phyloP scores from a whole-genome alignment of 2,888 invertebrate genomes.

The Tridacna gigas region DNA sequence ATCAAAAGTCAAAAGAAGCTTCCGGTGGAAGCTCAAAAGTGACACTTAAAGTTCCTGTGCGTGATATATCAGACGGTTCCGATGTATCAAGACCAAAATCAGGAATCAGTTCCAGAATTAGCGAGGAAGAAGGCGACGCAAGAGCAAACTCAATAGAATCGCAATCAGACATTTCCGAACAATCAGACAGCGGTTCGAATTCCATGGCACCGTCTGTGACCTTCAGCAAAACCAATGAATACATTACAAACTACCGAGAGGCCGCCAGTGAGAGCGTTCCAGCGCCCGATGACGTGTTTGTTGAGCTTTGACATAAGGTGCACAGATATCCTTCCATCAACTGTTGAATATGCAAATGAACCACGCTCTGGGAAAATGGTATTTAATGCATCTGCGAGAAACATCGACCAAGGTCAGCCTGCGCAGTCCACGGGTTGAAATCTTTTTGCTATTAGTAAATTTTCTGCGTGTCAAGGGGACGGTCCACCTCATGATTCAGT shows the following conservation, averaged over 20 bases:
- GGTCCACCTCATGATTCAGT: too few relatives aligned
- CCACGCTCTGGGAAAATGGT: too few relatives aligned
- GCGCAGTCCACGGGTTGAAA: too few relatives aligned
- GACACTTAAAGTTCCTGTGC: conserved; percentile 16
- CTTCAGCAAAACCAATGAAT: conserved; percentile 57
- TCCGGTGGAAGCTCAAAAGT: conserved; percentile 1
- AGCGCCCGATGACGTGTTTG: conserved; percentile 58
- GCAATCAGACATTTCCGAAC: conserved; percentile 52
- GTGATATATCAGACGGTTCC: conserved; percentile 24
- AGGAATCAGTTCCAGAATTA: conserved; percentile 46
- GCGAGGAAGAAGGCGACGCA: conserved; percentile 56
- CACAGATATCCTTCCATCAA: background rate
- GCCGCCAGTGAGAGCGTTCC: conserved; percentile 48
- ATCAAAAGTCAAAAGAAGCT: conserved; percentile 17
- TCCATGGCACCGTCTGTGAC: conserved; percentile 55
- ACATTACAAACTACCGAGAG: conserved; percentile 49
- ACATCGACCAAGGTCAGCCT: too few relatives aligned
- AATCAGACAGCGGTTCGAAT: conserved; percentile 48
- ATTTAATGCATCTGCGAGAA: too few relatives aligned
- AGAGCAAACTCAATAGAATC: conserved; percentile 63
- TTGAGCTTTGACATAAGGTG: conserved; percentile 26
- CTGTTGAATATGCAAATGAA: background rate
- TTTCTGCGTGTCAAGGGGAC: too few relatives aligned
- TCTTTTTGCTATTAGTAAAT: too few relatives aligned
- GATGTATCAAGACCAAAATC: conserved; percentile 40